Evolutionary conservation across 2,113 vertebrate species (phyloP), one percentile per base, ranked within the genome.

Genomic region (Macquaria ambigua): DNA sequence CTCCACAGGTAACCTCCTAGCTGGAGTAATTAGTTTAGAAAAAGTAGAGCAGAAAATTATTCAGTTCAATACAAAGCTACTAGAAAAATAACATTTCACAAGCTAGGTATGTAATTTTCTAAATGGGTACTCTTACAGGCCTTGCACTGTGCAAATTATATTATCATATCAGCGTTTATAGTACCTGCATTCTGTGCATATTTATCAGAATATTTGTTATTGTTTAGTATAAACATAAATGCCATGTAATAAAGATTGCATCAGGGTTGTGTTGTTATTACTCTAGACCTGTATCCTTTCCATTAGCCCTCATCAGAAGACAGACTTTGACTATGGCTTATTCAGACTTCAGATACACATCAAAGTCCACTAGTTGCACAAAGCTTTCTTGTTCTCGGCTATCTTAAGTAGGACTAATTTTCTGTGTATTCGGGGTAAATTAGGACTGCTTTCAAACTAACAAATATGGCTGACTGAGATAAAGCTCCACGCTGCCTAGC

Each of bases 401-500:
- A n/a, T 75, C 72, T 84, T 85, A 79, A 79, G 62, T 63, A 58
- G 50, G 66, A 78, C 74, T 73, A 37, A 87, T 90, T 89, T 83
- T 73, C 83, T 64, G 2, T 74, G 67, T 71, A 61, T 78, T 87
- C 3, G 1, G 68, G 66, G 55, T 23, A 83, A 93, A 75, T 77
- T 79, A 75, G 62, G 75, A 79, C 37, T 68, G 71, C 70, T 92
- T 89, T 89, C 53, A 89, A 78, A 81, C 58, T 21, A 79, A 82
- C 61, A 82, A 84, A 84, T 74, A 84, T 89, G 86, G 73, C 79
- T 34, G 78, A 85, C 86, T 80, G 69, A 74, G 77, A 85, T 84
- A 83, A 79, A 81, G 62, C 69, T 69, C 37, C 28, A 71, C 2
- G 2, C 41, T 55, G 53, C 77, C 64, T 53, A 43, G 59, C 31